A percentile compares a stretch with the other conserved stretches of the same genome.
These are phyloP conservation scores for Ceratosolen fusciceps DNA, from an alignment of 1,140 invertebrate species.

Conservation along the genomic window DNA sequence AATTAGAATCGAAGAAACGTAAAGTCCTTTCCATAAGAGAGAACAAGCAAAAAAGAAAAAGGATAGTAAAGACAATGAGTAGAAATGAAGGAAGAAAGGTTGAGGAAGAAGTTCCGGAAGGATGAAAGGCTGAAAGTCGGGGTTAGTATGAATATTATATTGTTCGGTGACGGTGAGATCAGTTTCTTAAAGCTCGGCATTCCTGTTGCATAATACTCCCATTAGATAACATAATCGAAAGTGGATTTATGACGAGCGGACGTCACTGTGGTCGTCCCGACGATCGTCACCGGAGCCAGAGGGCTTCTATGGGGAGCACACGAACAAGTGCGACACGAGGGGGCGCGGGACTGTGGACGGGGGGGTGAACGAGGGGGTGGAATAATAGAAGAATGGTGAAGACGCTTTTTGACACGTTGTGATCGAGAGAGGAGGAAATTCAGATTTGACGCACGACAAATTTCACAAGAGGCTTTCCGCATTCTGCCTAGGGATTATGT, in stretches of 20 bases:
- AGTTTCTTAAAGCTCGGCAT: slow-evolving; percentile 65
- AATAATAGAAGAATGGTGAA: slow-evolving; percentile 47
- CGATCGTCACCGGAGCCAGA: slow-evolving; percentile 39
- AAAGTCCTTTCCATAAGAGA: not conserved
- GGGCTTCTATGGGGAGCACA: not conserved
- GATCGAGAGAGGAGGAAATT: slow-evolving; percentile 10
- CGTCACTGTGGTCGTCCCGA: not conserved
- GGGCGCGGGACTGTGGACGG: not conserved
- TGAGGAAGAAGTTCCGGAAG: not conserved
- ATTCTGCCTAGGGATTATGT: slow-evolving; percentile 27
- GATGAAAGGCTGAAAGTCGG: not conserved
- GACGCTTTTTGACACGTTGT: slow-evolving; percentile 8
- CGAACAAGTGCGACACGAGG: not conserved
- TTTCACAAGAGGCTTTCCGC: slow-evolving; percentile 43
- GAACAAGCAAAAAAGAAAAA: not conserved
- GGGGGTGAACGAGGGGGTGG: slow-evolving; percentile 10
- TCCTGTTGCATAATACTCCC: slow-evolving; percentile 69
- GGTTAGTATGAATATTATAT: slow-evolving; percentile 35
- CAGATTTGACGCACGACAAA: slow-evolving; percentile 41
- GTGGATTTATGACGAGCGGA: slow-evolving; percentile 66
- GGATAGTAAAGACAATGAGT: not conserved
- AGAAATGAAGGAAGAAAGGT: not conserved
- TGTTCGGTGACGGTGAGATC: slow-evolving; percentile 47
- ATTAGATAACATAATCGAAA: slow-evolving; percentile 71
- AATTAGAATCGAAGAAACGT: not conserved